Base-by-base conservation (phyloP, 1,140 invertebrate genomes). In the Kradibia gibbosae region DNA sequence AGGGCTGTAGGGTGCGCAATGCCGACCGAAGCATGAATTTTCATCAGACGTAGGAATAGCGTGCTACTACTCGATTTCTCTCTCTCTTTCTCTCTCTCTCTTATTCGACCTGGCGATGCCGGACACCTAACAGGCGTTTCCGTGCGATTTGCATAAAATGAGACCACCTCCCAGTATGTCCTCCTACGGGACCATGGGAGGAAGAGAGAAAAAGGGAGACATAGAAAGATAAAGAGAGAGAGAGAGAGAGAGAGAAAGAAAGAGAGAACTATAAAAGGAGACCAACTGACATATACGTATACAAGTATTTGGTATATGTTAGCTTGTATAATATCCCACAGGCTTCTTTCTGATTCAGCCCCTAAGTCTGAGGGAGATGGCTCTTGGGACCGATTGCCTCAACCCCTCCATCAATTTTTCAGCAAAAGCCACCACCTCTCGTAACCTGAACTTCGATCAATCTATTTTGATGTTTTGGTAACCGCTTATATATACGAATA, bases 81-180 rank as follows among this genome's bases (percentile, higher is more conserved):
- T 73, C 62, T 60, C 36, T 55, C 45, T 39, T 17, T 78, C 62
- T 39, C 31, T 36, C 62, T 53, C 25, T 71, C 77, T 50, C 60
- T 78, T 57, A 71, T 34, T 72, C 53, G 42, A 28, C 55, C 50
- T 72, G 45, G 22, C 48, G 25, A 11, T 73, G 73, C 82, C 76
- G 84, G 83, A 83, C 84, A 84, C 84, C 84, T 85, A 86, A 84
- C 85, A 77, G 84, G 85, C 84, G 83, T 84, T 86, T 87, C 84
- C 82, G 77, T 84, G 83, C 83, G 85, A 87, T 87, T 87, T 87
- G 83, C 85, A 87, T 87, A 83, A 87, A 87, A 87, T 86, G 85
- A 87, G 85, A 55, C 62, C 80, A 65, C 70, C 34, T 36, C 55
- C 57, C 25, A 22, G 50, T 15, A 15, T 25, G 0, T 17, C 72